Conservation (phyloP, 2,113 vertebrate species). For the Thryonomys swinderianus region DNA sequence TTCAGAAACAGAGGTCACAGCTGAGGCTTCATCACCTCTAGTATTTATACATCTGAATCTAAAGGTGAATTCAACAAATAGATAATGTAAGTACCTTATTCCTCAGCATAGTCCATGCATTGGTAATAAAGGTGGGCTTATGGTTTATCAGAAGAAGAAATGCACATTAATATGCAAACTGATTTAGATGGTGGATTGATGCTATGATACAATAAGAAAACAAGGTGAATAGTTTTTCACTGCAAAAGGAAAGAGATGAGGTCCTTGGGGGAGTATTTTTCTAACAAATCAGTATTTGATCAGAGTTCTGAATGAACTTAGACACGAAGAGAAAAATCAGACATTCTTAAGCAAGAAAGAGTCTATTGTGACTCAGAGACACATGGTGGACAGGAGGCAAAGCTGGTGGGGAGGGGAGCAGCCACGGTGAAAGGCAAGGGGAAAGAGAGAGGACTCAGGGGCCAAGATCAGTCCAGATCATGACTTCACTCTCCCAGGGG, state of each 20-base stretch:
- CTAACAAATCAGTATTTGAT: not conserved
- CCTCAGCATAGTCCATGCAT: not conserved
- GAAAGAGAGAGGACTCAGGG: not conserved
- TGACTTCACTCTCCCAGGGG: not conserved
- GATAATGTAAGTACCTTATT: not conserved
- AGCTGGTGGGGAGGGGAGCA: not conserved
- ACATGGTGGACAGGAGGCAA: not conserved
- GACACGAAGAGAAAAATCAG: not conserved
- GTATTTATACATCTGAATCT: not conserved
- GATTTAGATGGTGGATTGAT: not conserved
- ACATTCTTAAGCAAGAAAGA: not conserved
- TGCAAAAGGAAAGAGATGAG: not conserved
- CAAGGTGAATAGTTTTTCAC: not conserved
- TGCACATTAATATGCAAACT: not conserved
- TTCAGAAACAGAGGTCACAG: not conserved
- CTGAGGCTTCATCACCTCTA: not conserved
- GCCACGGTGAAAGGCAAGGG: fast-evolving
- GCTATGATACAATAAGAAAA: not conserved
- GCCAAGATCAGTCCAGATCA: no score
- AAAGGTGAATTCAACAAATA: not conserved
- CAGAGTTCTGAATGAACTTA: not conserved
- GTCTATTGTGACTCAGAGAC: not conserved
- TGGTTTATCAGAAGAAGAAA: not conserved
- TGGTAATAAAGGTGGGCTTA: not conserved
- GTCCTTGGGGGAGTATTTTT: not conserved